phyloP scores from a whole-genome alignment of 2,888 invertebrate species.

The Amphimallon solstitiale region DNA sequence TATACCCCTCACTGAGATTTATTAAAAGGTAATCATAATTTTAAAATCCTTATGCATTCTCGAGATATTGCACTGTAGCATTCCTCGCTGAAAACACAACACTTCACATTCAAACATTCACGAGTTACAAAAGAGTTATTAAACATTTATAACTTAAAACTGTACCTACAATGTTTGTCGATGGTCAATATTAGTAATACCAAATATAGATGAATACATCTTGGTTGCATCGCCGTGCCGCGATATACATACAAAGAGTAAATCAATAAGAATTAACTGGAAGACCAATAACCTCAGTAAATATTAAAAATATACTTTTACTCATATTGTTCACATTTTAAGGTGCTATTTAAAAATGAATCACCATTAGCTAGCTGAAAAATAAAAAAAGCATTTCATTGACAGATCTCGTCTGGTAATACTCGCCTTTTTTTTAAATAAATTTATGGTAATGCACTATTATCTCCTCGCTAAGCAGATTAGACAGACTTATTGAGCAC shows the following conservation, averaged over 20 bases:
- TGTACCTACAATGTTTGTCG: background rate
- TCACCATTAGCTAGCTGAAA: background rate
- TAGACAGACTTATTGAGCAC: constrained; percentile 6
- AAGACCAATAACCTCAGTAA: constrained; percentile 28
- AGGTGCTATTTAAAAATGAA: background rate
- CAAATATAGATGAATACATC: background rate
- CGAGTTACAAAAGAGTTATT: too few species aligned
- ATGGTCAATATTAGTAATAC: constrained; percentile 16
- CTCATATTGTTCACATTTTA: constrained; percentile 4
- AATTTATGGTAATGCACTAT: constrained; percentile 23
- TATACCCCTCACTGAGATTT: too few species aligned
- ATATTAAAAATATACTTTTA: constrained; percentile 10
- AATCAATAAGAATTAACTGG: constrained; percentile 26
- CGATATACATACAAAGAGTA: background rate
- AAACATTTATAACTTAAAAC: too few species aligned
- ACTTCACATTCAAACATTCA: too few species aligned
- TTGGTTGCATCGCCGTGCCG: background rate
- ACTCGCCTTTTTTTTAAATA: background rate
- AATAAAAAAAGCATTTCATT: constrained; percentile 7
- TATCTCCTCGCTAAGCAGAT: constrained; percentile 21
- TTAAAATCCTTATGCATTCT: too few species aligned
- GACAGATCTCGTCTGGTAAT: background rate
- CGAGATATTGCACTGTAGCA: too few species aligned
- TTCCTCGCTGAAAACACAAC: too few species aligned
- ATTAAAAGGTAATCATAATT: too few species aligned